Evolutionary conservation across 2,888 invertebrate genomes (phyloP), one percentile per base, ranked within the genome.

Genomic region (Aspidiotus destructor): DNA sequence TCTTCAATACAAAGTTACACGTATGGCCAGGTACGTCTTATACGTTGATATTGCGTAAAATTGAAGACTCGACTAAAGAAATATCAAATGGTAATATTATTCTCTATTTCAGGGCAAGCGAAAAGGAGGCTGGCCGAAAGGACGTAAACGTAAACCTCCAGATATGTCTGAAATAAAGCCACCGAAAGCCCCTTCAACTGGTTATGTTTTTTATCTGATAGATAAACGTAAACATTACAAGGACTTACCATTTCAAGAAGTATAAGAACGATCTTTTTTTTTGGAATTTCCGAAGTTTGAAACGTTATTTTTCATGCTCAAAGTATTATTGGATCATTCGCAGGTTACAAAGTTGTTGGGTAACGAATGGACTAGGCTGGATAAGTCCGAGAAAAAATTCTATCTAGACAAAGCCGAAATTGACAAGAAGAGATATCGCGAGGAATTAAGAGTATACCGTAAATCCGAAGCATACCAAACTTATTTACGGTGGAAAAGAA

Each of bases 101-200:
- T 57, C 67, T 64, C 53, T 64, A 54, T 61, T 68, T 13, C 69
- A 73, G 71, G 73, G 77, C 73, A 82, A 82, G 75, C 77, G 79
- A 63, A 77, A 81, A 73, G 82, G 83, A 70, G 83, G 83, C 0
- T 83, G 83, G 83, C 83, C 83, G 1, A 83, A 83, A 75, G 83
- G 83, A 1, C 78, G 82, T 68, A 83, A 82, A 75, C 75, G 83
- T 41, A 83, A 83, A 74, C 80, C 80, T 13, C 80, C 80, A 71
- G 71, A 79, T 60, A 75, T 80, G 53, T 78, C 80, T 74, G 76
- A 80, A 54, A 73, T 75, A 17, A 75, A 75, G 64, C 80, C 81
- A 1, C 83, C 83, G 1, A 81, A 82, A 74, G 82, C 83, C 28
- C 83, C 83, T 11, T 80, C 81, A 16, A 82, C 83, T 54, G 83